Evolutionary conservation across 1,140 invertebrate genomes (phyloP), one percentile per base, ranked within the genome.

Genomic region (Diorhabda carinulata): DNA sequence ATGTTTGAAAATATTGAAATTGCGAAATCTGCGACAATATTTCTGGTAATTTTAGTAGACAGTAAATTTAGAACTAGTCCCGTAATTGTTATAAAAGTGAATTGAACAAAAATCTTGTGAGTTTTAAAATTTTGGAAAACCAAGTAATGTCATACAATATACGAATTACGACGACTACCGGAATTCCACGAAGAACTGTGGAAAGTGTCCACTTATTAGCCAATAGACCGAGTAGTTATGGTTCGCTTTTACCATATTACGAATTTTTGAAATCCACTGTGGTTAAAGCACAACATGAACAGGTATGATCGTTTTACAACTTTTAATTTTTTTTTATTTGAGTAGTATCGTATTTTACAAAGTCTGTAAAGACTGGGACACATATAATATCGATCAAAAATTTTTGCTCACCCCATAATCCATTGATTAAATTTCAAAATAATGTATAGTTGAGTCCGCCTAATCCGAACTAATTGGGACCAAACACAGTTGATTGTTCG

Each of bases 181-280:
- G 57, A 6, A 70, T 57, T 59, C 59, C 52, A 4, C 44, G 60
- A 5, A 70, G 65, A 68, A 45, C 44, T 43, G 43, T 8, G 6
- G 79, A 80, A 71, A 74, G 68, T 40, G 69, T 74, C 5, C 77
- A 78, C 0, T 66, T 81, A 42, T 70, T 80, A 44, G 59, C 73
- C 6, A 62, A 67, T 5, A 74, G 75, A 40, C 76, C 79, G 5
- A 74, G 74, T 41, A 78, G 75, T 62, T 81, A 81, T 70, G 79
- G 79, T 10, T 79, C 79, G 3, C 63, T 79, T 7, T 73, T 81
- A 43, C 77, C 79, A 4, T 80, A 80, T 71, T 80, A 78, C 70
- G 72, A 81, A 60, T 80, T 80, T 63, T 62, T 80, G 41, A 77
- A 69, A 64, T 64, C 70, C 40, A 72, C 58, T 6, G 9, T 5